phyloP scores from a whole-genome alignment of 2,797 vertebrate genomes.

The Poecilia velifera region DNA sequence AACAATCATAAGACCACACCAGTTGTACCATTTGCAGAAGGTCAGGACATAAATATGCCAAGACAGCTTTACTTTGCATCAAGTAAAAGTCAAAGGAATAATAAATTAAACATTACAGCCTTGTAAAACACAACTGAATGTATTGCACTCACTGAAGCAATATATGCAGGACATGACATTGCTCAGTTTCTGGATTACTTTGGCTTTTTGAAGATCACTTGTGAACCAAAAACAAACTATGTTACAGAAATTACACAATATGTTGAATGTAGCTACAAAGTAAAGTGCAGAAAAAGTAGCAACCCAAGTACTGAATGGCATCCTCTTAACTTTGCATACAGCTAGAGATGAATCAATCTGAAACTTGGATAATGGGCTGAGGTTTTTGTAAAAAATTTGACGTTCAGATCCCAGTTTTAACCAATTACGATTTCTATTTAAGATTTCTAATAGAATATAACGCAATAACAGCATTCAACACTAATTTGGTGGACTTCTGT shows the following conservation, averaged over 20 bases:
- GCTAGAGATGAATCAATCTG: background rate
- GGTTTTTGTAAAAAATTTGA: background rate
- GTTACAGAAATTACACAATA: conserved; percentile 49
- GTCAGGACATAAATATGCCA: conserved; percentile 10
- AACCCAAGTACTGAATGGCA: conserved; percentile 40
- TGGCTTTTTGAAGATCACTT: conserved; percentile 67
- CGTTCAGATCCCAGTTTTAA: background rate
- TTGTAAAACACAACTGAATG: conserved; percentile 40
- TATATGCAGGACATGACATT: conserved; percentile 47
- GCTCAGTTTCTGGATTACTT: conserved; percentile 63
- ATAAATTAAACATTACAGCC: conserved; percentile 16
- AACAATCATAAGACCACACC: conserved; percentile 27
- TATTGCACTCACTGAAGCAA: conserved; percentile 70
- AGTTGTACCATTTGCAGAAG: conserved; percentile 17
- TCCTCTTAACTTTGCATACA: conserved; percentile 23
- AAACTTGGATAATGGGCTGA: background rate
- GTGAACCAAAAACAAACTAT: conserved; percentile 39
- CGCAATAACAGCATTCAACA: background rate
- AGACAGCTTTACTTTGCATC: conserved; percentile 22
- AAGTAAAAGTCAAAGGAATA: conserved; percentile 24
- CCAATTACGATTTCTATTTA: background rate
- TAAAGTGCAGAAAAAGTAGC: conserved; percentile 68
- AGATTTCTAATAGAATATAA: background rate
- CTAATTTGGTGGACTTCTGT: background rate
- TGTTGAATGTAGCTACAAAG: conserved; percentile 53